A percentile compares a stretch with the other conserved stretches of the same genome.
Evolutionary conservation across 1,140 invertebrate genomes (phyloP).

Genomic region (Lordiphosa stackelbergi): DNA sequence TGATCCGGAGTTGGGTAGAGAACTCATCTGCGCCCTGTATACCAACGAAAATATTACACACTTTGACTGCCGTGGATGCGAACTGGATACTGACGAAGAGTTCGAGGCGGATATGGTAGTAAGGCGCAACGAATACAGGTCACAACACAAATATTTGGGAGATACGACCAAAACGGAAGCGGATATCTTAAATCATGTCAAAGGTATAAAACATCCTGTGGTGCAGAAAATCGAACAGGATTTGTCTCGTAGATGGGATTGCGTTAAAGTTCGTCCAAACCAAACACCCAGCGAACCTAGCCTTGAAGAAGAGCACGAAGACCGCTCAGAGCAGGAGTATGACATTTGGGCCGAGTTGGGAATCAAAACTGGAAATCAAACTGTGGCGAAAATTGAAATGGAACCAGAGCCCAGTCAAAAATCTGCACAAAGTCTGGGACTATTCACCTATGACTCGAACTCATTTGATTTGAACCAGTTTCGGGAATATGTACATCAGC

Average conservation of each 20-base stretch:
- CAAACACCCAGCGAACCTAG: background rate
- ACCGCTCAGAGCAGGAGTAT: constrained; percentile 10
- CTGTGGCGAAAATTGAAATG: background rate
- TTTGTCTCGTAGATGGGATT: constrained; percentile 3
- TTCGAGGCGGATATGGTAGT: constrained; percentile 34
- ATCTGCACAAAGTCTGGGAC: background rate
- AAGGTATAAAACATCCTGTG: constrained; percentile 20
- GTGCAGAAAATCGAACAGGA: constrained; percentile 1
- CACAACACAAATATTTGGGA: constrained; percentile 18
- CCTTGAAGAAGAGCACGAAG: background rate
- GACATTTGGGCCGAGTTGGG: constrained; percentile 25
- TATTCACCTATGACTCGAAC: constrained; percentile 35
- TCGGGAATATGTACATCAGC: constrained; percentile 21
- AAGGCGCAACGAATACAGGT: constrained; percentile 31
- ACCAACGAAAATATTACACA: constrained; percentile 21
- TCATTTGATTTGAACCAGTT: constrained; percentile 36
- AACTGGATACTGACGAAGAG: constrained; percentile 30
- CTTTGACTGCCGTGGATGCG: constrained; percentile 37
- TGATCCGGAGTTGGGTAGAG: background rate
- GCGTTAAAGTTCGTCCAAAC: background rate
- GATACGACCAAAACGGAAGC: constrained; percentile 19
- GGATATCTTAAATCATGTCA: constrained; percentile 7
- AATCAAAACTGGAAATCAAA: background rate
- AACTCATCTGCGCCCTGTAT: constrained; percentile 22
- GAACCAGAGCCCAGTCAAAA: background rate